phyloP scores from a whole-genome alignment of 1,140 invertebrate genomes.

The Helicoverpa armigera region DNA sequence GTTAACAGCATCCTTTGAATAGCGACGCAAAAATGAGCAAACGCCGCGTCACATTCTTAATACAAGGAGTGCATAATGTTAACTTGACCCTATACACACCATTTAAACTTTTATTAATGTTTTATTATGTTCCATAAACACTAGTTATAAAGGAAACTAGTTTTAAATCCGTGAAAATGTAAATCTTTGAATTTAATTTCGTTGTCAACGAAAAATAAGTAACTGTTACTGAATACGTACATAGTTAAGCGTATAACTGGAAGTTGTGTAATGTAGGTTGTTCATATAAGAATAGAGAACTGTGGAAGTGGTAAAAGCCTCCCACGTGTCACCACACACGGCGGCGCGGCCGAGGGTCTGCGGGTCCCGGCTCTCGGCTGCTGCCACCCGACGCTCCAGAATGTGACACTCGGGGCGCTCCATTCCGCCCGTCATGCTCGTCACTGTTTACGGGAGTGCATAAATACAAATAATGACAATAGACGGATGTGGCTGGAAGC shows the following conservation, averaged over 20 bases:
- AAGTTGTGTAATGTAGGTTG: conserved; percentile 26
- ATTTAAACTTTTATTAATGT: conserved; percentile 73
- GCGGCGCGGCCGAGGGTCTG: conserved; percentile 44
- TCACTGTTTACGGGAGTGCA: conserved; percentile 78
- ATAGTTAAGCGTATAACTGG: conserved; percentile 10
- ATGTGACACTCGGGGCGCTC: conserved; percentile 49
- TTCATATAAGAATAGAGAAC: conserved; percentile 40
- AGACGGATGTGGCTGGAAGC: conserved; percentile 85
- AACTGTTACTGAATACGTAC: not conserved
- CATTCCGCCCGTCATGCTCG: conserved; percentile 71
- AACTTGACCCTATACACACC: conserved; percentile 75
- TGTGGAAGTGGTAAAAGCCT: conserved; percentile 57
- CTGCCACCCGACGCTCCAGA: conserved; percentile 29
- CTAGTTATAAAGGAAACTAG: conserved; percentile 65
- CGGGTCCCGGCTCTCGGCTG: not conserved
- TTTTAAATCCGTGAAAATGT: conserved; percentile 68
- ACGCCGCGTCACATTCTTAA: conserved; percentile 78
- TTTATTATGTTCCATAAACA: conserved; percentile 75
- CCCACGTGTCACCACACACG: conserved; percentile 65
- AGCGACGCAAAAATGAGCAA: conserved; percentile 83
- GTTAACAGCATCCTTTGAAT: conserved; percentile 85
- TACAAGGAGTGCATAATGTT: conserved; percentile 80
- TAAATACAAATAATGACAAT: conserved; percentile 84
- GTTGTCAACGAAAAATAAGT: conserved; percentile 15
- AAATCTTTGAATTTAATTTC: conserved; percentile 56